Conservation (phyloP, 2,888 invertebrate species). For the Ophion ellenae region DNA sequence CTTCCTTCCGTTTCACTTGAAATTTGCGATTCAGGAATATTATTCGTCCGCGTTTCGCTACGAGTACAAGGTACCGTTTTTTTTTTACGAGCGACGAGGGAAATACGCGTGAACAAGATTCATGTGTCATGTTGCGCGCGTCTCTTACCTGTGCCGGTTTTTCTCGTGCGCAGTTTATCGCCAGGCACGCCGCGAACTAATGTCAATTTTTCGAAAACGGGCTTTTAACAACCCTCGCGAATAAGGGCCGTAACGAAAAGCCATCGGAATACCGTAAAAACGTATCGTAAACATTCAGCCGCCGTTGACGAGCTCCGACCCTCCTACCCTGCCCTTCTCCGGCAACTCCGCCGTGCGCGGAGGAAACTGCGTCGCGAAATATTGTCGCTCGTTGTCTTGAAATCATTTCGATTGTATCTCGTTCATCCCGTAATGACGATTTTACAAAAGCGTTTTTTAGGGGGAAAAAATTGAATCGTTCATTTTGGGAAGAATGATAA, state of each 20-base stretch:
- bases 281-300: neutral
- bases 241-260: neutral
- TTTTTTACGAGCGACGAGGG: too few relatives aligned
- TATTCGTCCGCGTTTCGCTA: too few relatives aligned
- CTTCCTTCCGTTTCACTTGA: neutral
- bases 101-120: too few relatives aligned
- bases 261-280: neutral
- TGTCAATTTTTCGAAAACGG: neutral
- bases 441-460: neutral
- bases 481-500: neutral
- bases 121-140: too few relatives aligned
- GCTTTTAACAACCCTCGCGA: neutral
- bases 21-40: too few relatives aligned
- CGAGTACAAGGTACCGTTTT: too few relatives aligned
- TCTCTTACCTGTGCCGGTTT: neutral
- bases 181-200: neutral
- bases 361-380: too few relatives aligned
- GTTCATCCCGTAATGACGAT: neutral
- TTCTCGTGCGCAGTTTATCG: neutral
- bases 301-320: neutral
- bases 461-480: neutral
- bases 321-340: neutral
- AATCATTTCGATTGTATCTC: neutral
- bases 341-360: too few relatives aligned
- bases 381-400: neutral